Percentiles rank a stretch among this genome's conserved stretches.
phyloP scores from a whole-genome alignment of 2,113 vertebrate genomes.

The Hydrochoerus hydrochaeris region DNA sequence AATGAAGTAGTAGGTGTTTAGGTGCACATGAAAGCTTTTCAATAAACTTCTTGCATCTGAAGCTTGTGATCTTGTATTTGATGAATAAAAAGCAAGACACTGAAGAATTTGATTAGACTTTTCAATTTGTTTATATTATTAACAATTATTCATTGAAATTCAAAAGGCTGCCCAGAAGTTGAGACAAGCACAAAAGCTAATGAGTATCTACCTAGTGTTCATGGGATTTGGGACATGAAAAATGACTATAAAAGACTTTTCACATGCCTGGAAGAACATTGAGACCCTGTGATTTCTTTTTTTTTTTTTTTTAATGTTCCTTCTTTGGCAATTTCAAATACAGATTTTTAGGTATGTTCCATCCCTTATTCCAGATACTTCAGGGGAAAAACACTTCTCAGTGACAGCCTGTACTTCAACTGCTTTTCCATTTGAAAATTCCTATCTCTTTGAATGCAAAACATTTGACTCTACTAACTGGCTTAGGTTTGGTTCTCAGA shows the following conservation, averaged over 20 bases:
- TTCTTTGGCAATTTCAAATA: neutral
- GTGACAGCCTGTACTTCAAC: neutral
- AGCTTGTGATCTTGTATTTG: constrained; percentile 54
- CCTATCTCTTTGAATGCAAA: constrained; percentile 34
- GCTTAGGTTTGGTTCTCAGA: neutral
- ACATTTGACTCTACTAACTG: neutral
- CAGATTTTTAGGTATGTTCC: neutral
- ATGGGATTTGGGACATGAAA: neutral
- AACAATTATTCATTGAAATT: constrained; percentile 54
- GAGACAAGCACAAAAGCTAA: constrained; percentile 2
- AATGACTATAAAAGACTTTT: neutral
- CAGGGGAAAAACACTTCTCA: neutral
- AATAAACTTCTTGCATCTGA: constrained; percentile 62
- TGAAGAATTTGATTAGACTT: constrained; percentile 67
- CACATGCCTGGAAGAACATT: neutral
- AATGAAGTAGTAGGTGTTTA: constrained; percentile 58
- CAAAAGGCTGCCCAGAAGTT: constrained; percentile 29
- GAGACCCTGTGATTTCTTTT: neutral
- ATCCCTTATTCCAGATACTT: neutral
- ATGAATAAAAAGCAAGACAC: constrained; percentile 67
- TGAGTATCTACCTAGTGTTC: neutral
- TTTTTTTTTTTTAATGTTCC: too few species aligned
- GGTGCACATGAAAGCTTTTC: constrained; percentile 35
- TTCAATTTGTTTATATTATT: constrained; percentile 59
- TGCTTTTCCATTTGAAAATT: constrained; percentile 14